Base-by-base conservation (phyloP, 2,797 vertebrate genomes). In the Acomys russatus region DNA sequence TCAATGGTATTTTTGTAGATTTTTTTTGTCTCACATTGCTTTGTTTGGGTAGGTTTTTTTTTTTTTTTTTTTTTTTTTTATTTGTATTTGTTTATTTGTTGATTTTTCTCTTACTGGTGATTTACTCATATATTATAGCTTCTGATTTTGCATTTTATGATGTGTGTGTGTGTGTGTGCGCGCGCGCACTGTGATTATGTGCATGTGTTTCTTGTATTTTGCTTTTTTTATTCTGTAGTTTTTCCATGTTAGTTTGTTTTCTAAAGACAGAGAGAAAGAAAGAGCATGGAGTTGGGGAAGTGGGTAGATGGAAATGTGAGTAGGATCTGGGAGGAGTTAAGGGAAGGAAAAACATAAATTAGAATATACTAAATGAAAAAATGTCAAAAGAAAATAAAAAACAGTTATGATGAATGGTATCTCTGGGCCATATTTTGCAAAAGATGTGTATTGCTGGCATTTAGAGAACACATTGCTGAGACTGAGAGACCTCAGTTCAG, bases 391-490 rank as follows among this genome's bases (percentile, higher is more conserved):
- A 20, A 71, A n/a, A 18, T 71, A 18, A 71, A 7, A 33, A 20
- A 88, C 12, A 80, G 59, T 8, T 82, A 91, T 91, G 23, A 49
- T 73, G 18, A 76, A 9, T 85, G n/a, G 17, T 73, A n/a, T 30
- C 22, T 91, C 59, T 92, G 79, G 35, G 23, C 54, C 71, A 88
- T 28, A 94, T 12, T 54, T 93, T 82, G 44, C 51, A 74, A 80
- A 44, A 76, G 56, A n/a, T 3, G 33, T 71, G 4, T 4, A 22
- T 20, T 14, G 56, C 33, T 78, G 71, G 12, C 56, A 92, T 74
- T 64, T 94, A 88, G 56, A 96, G 38, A 88, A 9, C 71, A 44
- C 33, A 90, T 90, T 51, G 23, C 28, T 88, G 78, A 94, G 90
- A 95, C 73, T 54, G 22, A 92, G 28, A 91, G 22, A 85, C 78